Percentiles rank a stretch among this genome's conserved stretches.
These are phyloP conservation scores for Drosophila ficusphila DNA, from an alignment of 1,140 invertebrate species.

Conservation along the genomic window DNA sequence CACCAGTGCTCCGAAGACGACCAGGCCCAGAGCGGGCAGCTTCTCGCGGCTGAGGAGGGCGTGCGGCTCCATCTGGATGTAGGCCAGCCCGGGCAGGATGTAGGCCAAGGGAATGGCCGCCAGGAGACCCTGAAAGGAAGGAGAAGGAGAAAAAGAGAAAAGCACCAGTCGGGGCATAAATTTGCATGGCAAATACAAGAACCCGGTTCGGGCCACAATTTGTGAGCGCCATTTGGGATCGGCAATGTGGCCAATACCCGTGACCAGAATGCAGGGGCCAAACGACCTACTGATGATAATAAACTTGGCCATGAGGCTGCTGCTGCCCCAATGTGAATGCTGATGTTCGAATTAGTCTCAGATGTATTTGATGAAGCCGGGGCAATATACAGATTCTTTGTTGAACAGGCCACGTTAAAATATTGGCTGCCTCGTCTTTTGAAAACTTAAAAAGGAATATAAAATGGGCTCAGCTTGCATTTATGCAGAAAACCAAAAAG, in stretches of 20 bases:
- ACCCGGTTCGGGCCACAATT: neutral
- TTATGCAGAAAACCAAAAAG: neutral
- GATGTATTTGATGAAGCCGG: conserved; percentile 34
- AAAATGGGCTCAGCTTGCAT: no score
- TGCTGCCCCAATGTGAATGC: conserved; percentile 6
- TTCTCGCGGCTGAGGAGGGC: conserved; percentile 89
- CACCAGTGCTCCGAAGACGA: conserved; percentile 90
- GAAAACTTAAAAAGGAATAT: neutral
- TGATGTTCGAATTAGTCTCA: conserved; percentile 26
- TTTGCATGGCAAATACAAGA: conserved; percentile 52
- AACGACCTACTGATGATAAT: conserved; percentile 22
- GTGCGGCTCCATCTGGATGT: conserved; percentile 91
- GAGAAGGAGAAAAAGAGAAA: no score
- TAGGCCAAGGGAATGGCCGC: conserved; percentile 94
- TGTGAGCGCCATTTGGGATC: conserved; percentile 4
- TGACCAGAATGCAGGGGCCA: conserved; percentile 28
- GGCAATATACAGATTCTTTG: neutral
- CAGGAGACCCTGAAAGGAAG: conserved; percentile 88
- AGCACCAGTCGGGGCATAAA: conserved; percentile 40
- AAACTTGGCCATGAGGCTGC: conserved; percentile 30
- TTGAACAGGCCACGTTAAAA: no score
- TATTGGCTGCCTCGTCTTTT: no score
- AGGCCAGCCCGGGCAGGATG: conserved; percentile 92
- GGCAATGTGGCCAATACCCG: conserved; percentile 23
- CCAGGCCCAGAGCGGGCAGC: conserved; percentile 89